These are phyloP conservation scores for Xiphorhynchus elegans DNA, from an alignment of 2,113 vertebrate genomes.

Conservation along the genomic window DNA sequence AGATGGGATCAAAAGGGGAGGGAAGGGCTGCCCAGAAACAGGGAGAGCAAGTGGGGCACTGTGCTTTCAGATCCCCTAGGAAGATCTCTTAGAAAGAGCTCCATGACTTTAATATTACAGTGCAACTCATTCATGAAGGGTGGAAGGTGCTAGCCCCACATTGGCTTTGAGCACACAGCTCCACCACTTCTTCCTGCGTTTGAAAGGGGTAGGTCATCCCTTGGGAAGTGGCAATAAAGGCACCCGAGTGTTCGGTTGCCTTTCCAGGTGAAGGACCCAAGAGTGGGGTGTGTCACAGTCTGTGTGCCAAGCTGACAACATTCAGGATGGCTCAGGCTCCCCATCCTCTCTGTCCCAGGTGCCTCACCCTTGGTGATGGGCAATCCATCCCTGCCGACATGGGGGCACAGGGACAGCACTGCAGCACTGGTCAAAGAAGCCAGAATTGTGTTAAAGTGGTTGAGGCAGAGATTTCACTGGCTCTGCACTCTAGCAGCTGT, in stretches of 20 bases:
- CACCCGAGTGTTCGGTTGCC: background rate
- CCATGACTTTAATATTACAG: background rate
- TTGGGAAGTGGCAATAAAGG: background rate
- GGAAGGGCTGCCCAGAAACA: background rate
- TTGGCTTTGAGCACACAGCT: background rate
- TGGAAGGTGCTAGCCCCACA: background rate
- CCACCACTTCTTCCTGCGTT: background rate
- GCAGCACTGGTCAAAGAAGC: background rate
- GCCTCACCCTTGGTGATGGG: background rate
- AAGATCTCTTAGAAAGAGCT: background rate
- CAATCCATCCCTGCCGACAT: background rate
- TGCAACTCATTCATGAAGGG: background rate
- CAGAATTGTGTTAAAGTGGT: background rate
- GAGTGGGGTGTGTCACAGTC: background rate
- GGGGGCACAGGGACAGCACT: background rate
- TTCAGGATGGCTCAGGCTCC: background rate
- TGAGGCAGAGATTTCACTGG: background rate
- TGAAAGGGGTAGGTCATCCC: background rate
- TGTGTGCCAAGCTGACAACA: background rate
- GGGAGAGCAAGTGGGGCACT: fast-evolving
- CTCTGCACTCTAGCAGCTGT: background rate
- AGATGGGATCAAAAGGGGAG: background rate
- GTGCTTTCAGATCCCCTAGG: background rate
- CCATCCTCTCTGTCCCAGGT: fast-evolving
- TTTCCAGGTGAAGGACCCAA: background rate